These are phyloP conservation scores for Drosophila formosana DNA, from an alignment of 2,888 invertebrate genomes.

Conservation along the genomic window DNA sequence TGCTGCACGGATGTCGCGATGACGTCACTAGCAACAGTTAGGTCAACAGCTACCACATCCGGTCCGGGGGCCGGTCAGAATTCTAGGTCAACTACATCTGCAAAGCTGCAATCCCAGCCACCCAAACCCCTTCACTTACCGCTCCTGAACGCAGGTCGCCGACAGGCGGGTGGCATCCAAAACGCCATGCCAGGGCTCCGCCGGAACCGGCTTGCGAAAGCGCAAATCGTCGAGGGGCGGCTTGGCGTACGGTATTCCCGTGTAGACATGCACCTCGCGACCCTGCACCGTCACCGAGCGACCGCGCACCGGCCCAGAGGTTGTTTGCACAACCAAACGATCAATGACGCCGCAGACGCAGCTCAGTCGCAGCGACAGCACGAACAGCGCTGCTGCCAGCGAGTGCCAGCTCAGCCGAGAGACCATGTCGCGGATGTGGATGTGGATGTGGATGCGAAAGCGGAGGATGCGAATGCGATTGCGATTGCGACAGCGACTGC, in stretches of 20 bases:
- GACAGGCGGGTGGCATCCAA: conserved; percentile 92
- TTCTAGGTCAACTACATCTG: conserved; percentile 69
- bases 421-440: conserved; percentile 61
- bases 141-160: conserved; percentile 95
- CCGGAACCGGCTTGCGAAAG: conserved; percentile 93
- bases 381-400: conserved; percentile 63
- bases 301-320: conserved; percentile 92
- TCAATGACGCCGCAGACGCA: conserved; percentile 86
- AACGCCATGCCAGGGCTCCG: conserved; percentile 95
- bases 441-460: conserved; percentile 33
- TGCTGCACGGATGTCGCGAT: conserved; percentile 27
- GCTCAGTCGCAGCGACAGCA: conserved; percentile 79
- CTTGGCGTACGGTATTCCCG: conserved; percentile 96
- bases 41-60: conserved; percentile 61
- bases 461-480: conserved; percentile 18
- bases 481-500: conserved; percentile 15
- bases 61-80: conserved; percentile 39
- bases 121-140: conserved; percentile 80
- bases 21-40: conserved; percentile 70
- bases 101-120: conserved; percentile 25
- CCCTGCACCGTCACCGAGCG: conserved; percentile 92
- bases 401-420: conserved; percentile 50
- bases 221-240: conserved; percentile 94
- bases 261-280: conserved; percentile 94
- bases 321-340: conserved; percentile 93